These are phyloP conservation scores for Heliconius hortense DNA, from an alignment of 2,888 invertebrate genomes.

Conservation along the genomic window DNA sequence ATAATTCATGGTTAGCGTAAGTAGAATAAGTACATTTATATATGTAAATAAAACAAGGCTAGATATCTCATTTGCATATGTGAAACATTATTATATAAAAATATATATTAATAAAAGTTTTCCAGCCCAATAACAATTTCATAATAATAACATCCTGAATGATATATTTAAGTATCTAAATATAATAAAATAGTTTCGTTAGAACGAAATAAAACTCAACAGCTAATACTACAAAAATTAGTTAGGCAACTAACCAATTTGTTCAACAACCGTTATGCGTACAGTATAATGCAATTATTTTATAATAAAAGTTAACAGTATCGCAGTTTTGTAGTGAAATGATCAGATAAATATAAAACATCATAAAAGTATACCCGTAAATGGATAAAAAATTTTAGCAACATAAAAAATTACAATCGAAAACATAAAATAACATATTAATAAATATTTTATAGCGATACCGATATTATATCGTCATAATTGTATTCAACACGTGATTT, in stretches of 20 bases:
- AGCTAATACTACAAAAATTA: constrained; percentile 12
- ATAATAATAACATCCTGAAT: neutral
- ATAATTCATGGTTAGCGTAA: neutral
- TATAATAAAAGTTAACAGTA: constrained; percentile 27
- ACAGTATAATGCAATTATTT: constrained; percentile 30
- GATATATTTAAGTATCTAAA: neutral
- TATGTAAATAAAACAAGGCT: neutral
- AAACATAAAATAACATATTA: constrained; percentile 21
- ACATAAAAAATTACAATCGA: constrained; percentile 16
- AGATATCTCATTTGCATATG: neutral
- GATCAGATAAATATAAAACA: constrained; percentile 14
- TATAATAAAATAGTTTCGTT: neutral
- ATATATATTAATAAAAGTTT: neutral
- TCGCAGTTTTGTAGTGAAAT: constrained; percentile 13
- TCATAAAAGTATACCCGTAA: constrained; percentile 13
- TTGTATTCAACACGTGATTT: constrained; percentile 21
- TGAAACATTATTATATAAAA: neutral
- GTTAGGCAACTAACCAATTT: constrained; percentile 30
- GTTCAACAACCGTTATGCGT: constrained; percentile 30
- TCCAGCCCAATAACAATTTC: neutral
- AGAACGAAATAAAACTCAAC: neutral
- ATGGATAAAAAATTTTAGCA: constrained; percentile 6
- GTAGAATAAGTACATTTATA: neutral
- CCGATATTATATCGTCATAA: constrained; percentile 14
- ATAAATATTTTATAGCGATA: constrained; percentile 18